Evolutionary conservation across 1,140 invertebrate species (phyloP).

Genomic region (silkworm (Bombyx mori)): DNA sequence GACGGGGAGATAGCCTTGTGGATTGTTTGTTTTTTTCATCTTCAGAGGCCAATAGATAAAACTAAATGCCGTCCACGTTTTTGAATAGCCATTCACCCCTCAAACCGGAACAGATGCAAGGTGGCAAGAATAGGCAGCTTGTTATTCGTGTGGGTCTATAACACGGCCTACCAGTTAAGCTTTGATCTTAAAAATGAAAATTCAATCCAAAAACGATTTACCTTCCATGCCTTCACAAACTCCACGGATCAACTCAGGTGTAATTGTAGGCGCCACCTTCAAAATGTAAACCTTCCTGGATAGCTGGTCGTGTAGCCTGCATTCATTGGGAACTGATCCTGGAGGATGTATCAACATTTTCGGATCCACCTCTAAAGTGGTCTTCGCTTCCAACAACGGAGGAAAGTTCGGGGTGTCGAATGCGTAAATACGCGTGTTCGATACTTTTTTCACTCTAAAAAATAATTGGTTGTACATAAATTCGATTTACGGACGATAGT

Average conservation of each 20-base stretch:
- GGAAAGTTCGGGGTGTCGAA: slow-evolving; percentile 92
- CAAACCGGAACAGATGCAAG: too few species aligned
- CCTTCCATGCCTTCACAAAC: slow-evolving; percentile 53
- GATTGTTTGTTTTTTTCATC: too few species aligned
- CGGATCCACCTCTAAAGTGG: slow-evolving; percentile 47
- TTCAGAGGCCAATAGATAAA: too few species aligned
- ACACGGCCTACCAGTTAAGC: too few species aligned
- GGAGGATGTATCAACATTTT: slow-evolving; percentile 49
- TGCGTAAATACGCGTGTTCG: slow-evolving; percentile 87
- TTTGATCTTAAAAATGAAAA: background rate
- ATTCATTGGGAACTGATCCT: slow-evolving; percentile 48
- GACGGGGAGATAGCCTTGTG: too few species aligned
- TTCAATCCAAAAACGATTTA: slow-evolving; percentile 12
- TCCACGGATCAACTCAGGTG: slow-evolving; percentile 79
- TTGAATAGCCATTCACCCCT: too few species aligned
- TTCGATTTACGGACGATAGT: too few species aligned
- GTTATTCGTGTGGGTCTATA: too few species aligned
- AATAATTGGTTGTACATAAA: background rate
- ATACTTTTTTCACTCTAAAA: slow-evolving; percentile 84
- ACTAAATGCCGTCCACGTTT: too few species aligned
- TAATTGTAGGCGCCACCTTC: slow-evolving; percentile 92
- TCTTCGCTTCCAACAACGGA: slow-evolving; percentile 75
- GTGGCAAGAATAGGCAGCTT: too few species aligned
- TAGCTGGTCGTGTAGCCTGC: slow-evolving; percentile 79
- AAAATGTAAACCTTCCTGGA: slow-evolving; percentile 89